Percentiles rank a stretch among this genome's conserved stretches.
These are phyloP conservation scores for Synanthedon tipuliformis DNA, from an alignment of 2,888 invertebrate genomes.

Conservation along the genomic window DNA sequence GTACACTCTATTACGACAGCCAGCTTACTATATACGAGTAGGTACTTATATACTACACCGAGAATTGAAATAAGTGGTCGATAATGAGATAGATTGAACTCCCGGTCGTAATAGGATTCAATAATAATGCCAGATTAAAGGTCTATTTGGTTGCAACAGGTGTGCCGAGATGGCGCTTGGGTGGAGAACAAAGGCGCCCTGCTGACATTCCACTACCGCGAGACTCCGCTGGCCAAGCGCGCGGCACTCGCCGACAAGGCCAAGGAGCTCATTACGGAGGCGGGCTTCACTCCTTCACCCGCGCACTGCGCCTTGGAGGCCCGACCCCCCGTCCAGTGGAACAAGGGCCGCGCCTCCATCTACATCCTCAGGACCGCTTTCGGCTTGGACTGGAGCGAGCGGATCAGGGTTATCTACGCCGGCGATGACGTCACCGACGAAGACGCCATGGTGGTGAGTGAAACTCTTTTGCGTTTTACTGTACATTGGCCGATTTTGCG, in stretches of 20 bases:
- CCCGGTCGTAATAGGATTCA: too few relatives aligned
- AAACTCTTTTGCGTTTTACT: neutral
- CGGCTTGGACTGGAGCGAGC: constrained; percentile 91
- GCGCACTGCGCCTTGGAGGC: constrained; percentile 92
- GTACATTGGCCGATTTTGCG: neutral
- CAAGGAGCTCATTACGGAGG: constrained; percentile 76
- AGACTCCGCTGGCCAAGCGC: constrained; percentile 79
- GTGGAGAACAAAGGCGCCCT: constrained; percentile 91
- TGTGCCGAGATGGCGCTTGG: constrained; percentile 90
- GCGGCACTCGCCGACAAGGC: constrained; percentile 79
- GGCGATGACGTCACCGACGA: constrained; percentile 92
- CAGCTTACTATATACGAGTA: too few relatives aligned
- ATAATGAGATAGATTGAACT: neutral
- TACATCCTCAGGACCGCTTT: constrained; percentile 91
- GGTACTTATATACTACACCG: too few relatives aligned
- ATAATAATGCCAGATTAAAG: neutral
- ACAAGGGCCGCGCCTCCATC: constrained; percentile 90
- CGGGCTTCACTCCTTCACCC: constrained; percentile 82
- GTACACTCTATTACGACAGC: too few relatives aligned
- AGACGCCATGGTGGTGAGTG: constrained; percentile 86
- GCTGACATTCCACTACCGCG: constrained; percentile 88
- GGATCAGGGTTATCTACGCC: constrained; percentile 89
- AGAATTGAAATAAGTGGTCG: too few relatives aligned
- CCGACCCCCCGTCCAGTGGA: constrained; percentile 91
- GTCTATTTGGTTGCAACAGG: constrained; percentile 40